Conservation (phyloP, 1,140 invertebrate genomes). For the Solen grandis region DNA sequence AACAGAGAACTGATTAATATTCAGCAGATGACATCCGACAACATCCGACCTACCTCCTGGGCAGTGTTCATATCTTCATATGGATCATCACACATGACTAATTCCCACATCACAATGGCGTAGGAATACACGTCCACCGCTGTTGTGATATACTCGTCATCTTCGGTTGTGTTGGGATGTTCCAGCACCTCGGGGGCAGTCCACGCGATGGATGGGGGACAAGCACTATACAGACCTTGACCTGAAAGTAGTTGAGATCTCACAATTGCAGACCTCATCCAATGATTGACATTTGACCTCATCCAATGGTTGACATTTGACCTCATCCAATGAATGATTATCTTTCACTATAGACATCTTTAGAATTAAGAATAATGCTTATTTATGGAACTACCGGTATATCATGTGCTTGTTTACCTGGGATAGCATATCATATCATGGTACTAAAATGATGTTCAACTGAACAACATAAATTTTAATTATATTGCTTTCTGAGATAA, state of each 20-base stretch:
- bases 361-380: no score
- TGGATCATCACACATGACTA: slow-evolving; percentile 89
- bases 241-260: slow-evolving; percentile 70
- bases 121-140: slow-evolving; percentile 97
- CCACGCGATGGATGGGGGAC: slow-evolving; percentile 75
- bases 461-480: no score
- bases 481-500: no score
- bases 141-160: slow-evolving; percentile 85
- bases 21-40: no score
- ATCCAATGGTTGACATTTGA: background rate
- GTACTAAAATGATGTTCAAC: no score
- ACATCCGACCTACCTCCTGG: slow-evolving; percentile 71
- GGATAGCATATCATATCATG: no score
- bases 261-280: background rate
- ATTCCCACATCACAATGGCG: slow-evolving; percentile 97
- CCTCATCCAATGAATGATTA: no score
- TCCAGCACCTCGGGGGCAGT: slow-evolving; percentile 76
- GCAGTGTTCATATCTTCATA: slow-evolving; percentile 74
- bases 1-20: no score
- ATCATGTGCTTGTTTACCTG: no score
- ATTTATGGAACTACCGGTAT: no score
- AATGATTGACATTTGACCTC: background rate
- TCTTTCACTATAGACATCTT: no score
- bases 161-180: slow-evolving; percentile 68
- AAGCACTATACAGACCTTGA: slow-evolving; percentile 74